Evolutionary conservation across 2,113 vertebrate genomes (phyloP).

Genomic region (Collichthys lucidus): DNA sequence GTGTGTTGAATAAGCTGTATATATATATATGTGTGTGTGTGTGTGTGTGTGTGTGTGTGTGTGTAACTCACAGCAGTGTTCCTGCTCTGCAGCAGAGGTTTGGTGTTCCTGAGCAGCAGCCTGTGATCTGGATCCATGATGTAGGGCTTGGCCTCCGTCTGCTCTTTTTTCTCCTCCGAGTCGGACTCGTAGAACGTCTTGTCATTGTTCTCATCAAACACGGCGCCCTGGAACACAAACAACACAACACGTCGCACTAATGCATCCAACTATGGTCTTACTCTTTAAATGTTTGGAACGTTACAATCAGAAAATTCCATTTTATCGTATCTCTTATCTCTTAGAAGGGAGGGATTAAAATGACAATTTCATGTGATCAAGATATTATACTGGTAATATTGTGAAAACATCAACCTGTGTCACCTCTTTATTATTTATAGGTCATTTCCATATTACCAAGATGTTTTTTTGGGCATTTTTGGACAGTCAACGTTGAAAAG

Average conservation of each 20-base stretch:
- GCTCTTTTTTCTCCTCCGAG: slow-evolving; percentile 86
- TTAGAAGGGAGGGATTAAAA: too few species aligned
- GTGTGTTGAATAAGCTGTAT: neutral
- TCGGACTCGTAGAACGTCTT: slow-evolving; percentile 94
- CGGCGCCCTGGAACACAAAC: slow-evolving; percentile 81
- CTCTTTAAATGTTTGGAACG: too few species aligned
- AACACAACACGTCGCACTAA: neutral
- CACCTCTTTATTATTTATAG: too few species aligned
- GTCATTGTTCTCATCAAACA: slow-evolving; percentile 85
- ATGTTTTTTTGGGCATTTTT: too few species aligned
- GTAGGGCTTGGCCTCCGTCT: slow-evolving; percentile 79
- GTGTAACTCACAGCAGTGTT: slow-evolving; percentile 93
- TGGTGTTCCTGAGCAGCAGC: slow-evolving; percentile 93
- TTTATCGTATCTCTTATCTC: too few species aligned
- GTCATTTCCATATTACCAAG: too few species aligned
- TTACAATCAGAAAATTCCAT: too few species aligned
- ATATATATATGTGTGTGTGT: too few species aligned
- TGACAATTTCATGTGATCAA: too few species aligned
- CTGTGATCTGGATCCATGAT: slow-evolving; percentile 97
- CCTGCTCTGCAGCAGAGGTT: slow-evolving; percentile 96
- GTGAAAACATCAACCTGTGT: too few species aligned
- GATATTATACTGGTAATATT: too few species aligned
- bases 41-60: neutral
- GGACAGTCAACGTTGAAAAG: too few species aligned
- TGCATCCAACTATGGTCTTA: neutral